These are phyloP conservation scores for Entomobrya multifasciata DNA, from an alignment of 2,888 invertebrate genomes.

Conservation along the genomic window DNA sequence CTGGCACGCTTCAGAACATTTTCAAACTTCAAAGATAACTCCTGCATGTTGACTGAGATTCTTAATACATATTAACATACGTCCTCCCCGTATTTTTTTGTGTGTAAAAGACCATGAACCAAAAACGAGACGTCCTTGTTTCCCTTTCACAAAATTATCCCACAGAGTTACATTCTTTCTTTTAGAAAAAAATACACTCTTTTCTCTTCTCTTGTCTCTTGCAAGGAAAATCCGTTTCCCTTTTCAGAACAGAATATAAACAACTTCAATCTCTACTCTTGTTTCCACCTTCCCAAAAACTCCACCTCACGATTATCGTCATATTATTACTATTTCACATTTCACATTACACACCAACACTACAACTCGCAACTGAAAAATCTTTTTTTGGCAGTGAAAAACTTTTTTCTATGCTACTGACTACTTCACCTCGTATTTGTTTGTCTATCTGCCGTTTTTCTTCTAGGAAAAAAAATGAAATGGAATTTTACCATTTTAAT, in stretches of 20 bases:
- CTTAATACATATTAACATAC: too few species aligned
- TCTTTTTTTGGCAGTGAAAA: conserved; percentile 66
- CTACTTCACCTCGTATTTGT: conserved; percentile 28
- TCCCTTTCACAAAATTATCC: conserved; percentile 51
- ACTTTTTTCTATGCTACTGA: not conserved
- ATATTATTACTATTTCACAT: not conserved
- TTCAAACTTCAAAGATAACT: not conserved
- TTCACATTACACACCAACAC: not conserved
- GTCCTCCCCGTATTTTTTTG: too few species aligned
- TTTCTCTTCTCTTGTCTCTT: not conserved
- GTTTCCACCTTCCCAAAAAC: not conserved
- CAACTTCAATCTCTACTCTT: not conserved
- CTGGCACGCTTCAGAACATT: not conserved
- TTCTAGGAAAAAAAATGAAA: not conserved
- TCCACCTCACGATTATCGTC: not conserved
- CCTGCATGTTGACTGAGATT: not conserved
- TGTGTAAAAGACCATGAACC: conserved; percentile 68
- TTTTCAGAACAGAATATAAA: not conserved
- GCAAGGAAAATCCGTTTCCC: not conserved
- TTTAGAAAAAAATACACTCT: not conserved
- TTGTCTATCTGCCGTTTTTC: too few species aligned
- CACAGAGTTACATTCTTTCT: not conserved
- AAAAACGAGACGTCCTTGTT: conserved; percentile 70
- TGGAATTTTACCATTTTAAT: not conserved
- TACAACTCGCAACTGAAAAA: not conserved